These are phyloP conservation scores for Euphonia xanthogaster DNA, from an alignment of 2,797 vertebrate genomes.

Conservation along the genomic window DNA sequence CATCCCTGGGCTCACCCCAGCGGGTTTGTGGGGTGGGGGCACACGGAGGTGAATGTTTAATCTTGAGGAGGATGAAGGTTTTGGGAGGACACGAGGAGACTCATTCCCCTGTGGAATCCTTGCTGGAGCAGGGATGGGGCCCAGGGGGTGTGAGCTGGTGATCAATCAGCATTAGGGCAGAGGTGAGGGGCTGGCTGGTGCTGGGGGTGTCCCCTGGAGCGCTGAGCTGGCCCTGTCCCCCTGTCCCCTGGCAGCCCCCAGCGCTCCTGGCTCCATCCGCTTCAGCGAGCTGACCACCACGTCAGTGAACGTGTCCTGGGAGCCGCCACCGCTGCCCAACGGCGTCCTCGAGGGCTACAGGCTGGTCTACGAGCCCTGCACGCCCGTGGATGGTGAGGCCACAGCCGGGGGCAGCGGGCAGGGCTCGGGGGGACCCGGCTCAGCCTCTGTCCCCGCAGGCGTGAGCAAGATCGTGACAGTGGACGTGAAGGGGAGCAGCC, in stretches of 20 bases:
- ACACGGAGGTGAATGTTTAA: rapidly evolving
- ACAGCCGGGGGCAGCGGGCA: rapidly evolving
- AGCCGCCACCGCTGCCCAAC: conserved; percentile 88
- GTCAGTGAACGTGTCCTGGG: conserved; percentile 97
- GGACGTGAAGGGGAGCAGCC: conserved; percentile 91
- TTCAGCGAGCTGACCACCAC: conserved; percentile 98
- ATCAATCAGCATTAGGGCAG: rapidly evolving
- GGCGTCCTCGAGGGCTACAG: conserved; percentile 92
- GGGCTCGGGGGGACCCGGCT: not conserved
- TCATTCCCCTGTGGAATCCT: rapidly evolving
- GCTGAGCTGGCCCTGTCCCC: not conserved
- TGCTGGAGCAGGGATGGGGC: not conserved
- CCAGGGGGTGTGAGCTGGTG: rapidly evolving
- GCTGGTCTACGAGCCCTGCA: conserved; percentile 92
- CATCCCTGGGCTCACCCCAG: not conserved
- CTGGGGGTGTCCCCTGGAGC: not conserved
- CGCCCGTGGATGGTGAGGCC: conserved; percentile 88
- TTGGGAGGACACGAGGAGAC: rapidly evolving
- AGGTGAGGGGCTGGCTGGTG: not conserved
- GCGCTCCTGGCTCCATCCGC: conserved; percentile 87
- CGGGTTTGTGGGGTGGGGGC: not conserved
- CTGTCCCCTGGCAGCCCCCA: conserved; percentile 82
- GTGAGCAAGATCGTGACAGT: conserved; percentile 98
- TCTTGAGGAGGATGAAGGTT: not conserved
- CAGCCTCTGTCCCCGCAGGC: conserved; percentile 76